These are phyloP conservation scores for Drosophila nr. medialis DNA, from an alignment of 2,888 invertebrate genomes.

Conservation along the genomic window DNA sequence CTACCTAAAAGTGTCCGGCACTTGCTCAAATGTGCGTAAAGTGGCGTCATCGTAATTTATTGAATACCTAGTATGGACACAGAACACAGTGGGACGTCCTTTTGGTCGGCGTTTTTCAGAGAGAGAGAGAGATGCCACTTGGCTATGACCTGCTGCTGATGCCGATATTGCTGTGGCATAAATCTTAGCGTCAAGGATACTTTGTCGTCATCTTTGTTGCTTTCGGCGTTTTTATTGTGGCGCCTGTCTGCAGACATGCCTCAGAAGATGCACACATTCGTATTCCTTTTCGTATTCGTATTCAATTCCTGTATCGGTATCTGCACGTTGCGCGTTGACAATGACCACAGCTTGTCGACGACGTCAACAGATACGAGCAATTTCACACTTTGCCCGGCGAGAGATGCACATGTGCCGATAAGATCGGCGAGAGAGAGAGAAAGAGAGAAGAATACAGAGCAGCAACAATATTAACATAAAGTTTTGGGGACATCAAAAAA, in stretches of 20 bases:
- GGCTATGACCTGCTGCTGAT: slow-evolving; percentile 32
- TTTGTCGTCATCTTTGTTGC: slow-evolving; percentile 78
- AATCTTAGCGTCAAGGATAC: slow-evolving; percentile 80
- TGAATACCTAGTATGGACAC: slow-evolving; percentile 74
- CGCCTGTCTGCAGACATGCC: slow-evolving; percentile 73
- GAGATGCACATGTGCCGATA: slow-evolving; percentile 67
- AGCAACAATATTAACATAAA: slow-evolving; percentile 66
- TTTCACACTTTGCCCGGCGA: slow-evolving; percentile 70
- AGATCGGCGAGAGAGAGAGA: slow-evolving; percentile 32
- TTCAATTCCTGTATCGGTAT: slow-evolving; percentile 35
- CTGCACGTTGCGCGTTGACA: slow-evolving; percentile 67
- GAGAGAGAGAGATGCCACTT: slow-evolving; percentile 13
- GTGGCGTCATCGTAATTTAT: slow-evolving; percentile 81
- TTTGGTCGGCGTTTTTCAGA: slow-evolving; percentile 59
- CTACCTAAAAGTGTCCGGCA: slow-evolving; percentile 80
- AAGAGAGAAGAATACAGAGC: neutral
- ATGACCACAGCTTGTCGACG: slow-evolving; percentile 78
- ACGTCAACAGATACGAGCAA: slow-evolving; percentile 80
- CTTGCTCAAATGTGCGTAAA: slow-evolving; percentile 81
- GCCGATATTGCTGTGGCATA: slow-evolving; percentile 61
- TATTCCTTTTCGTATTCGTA: slow-evolving; percentile 11
- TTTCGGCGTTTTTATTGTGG: slow-evolving; percentile 76
- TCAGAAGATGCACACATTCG: slow-evolving; percentile 13
- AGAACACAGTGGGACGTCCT: slow-evolving; percentile 74
- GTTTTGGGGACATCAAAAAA: slow-evolving; percentile 58